phyloP scores from a whole-genome alignment of 2,888 invertebrate species.

The Cheilosia vernalis region DNA sequence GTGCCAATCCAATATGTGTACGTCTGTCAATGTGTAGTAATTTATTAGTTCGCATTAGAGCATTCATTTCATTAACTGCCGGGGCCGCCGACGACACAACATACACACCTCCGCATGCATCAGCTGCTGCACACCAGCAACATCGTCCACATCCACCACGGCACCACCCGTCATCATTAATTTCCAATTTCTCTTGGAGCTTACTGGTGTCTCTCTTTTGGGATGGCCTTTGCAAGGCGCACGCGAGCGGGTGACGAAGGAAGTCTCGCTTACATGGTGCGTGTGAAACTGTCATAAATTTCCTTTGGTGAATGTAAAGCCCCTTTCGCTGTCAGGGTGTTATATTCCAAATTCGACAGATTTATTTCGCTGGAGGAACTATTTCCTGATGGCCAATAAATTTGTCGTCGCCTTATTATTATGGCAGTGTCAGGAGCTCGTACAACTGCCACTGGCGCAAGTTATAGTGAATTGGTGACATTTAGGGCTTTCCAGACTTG shows the following conservation, averaged over 20 bases:
- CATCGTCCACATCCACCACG: conserved; percentile 7
- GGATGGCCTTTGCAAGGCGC: conserved; percentile 1
- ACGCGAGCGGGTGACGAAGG: neutral
- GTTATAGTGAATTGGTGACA: conserved; percentile 34
- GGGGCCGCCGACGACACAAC: neutral
- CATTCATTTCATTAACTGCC: conserved; percentile 61
- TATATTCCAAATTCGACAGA: conserved; percentile 65
- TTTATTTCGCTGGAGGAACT: conserved; percentile 64
- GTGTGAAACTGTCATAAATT: conserved; percentile 64
- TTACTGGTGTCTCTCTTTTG: neutral
- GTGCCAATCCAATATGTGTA: neutral
- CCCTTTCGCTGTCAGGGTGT: conserved; percentile 19
- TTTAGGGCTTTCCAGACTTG: neutral
- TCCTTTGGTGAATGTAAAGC: conserved; percentile 24
- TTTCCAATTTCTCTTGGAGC: conserved; percentile 46
- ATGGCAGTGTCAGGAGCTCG: conserved; percentile 22
- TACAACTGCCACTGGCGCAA: conserved; percentile 8
- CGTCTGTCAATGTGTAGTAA: conserved; percentile 37
- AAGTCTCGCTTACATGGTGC: conserved; percentile 15
- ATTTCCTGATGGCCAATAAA: conserved; percentile 70
- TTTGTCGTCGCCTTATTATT: conserved; percentile 69
- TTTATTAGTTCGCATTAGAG: conserved; percentile 51
- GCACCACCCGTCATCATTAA: conserved; percentile 55
- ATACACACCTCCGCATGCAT: neutral
- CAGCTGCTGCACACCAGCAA: neutral